phyloP scores from a whole-genome alignment of 2,888 invertebrate genomes.

The Synergus itoensis region DNA sequence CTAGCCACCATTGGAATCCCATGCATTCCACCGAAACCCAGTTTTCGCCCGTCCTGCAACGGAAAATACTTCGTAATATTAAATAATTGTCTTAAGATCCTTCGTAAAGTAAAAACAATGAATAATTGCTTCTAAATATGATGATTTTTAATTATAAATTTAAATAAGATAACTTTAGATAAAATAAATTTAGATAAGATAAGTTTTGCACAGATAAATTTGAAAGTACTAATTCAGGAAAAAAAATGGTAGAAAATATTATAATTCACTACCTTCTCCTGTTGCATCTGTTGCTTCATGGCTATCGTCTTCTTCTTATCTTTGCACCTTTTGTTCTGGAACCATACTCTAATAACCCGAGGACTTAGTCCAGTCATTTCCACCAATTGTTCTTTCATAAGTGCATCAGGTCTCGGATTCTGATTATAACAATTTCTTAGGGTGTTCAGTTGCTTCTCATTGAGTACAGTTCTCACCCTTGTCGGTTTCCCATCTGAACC shows the following conservation, averaged over 20 bases:
- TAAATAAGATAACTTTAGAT: neutral
- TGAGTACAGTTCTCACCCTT: conserved; percentile 98
- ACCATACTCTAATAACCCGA: conserved; percentile 99
- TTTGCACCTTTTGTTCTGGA: conserved; percentile 98
- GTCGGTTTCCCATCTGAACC: conserved; percentile 96
- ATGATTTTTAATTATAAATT: neutral
- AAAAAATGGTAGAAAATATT: neutral
- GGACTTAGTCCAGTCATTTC: conserved; percentile 99
- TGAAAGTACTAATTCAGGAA: neutral
- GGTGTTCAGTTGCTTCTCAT: conserved; percentile 98
- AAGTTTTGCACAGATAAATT: no score
- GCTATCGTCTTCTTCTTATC: conserved; percentile 98
- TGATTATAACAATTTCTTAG: conserved; percentile 98
- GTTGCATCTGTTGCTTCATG: conserved; percentile 98
- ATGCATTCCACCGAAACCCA: conserved; percentile 96
- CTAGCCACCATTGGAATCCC: conserved; percentile 99
- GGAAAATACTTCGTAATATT: conserved; percentile 79
- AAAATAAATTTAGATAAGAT: neutral
- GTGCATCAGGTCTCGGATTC: conserved; percentile 98
- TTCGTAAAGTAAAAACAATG: conserved; percentile 16
- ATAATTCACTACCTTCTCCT: conserved; percentile 89
- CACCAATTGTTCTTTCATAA: conserved; percentile 99
- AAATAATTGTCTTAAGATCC: conserved; percentile 57
- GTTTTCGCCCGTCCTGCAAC: conserved; percentile 93
- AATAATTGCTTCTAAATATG: conserved; percentile 33